Base-by-base conservation (phyloP, 2,888 invertebrate genomes). In the Sphinx pinastri region DNA sequence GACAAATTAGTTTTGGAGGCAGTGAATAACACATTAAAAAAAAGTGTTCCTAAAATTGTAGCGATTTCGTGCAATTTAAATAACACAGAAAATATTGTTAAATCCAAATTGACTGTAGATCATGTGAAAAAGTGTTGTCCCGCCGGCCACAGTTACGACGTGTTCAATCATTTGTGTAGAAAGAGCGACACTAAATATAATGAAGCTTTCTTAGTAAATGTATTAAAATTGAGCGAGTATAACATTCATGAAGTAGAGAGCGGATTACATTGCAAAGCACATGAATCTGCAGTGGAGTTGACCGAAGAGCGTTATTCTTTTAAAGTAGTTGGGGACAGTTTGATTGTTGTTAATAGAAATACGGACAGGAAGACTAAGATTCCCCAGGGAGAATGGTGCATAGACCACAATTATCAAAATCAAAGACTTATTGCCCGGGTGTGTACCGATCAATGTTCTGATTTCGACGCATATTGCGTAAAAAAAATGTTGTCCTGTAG, bases 401-500 rank as follows among this genome's bases (percentile, higher is more conserved):
- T 93, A 57, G 94, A 94, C 67, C 81, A 84, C n/a, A 84, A 88
- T 54, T 82, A 78, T 55, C 69, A 74, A 10, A 76, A 76, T 7
- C 69, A 74, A 0, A 78, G 76, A 31, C 72, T 91, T 55, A 78
- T 94, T 6, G 92, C 88, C 49, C 86, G 91, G 52, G 88, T 88
- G 13, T 94, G 94, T 75, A 83, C 90, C 6, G 75, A 74, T 13
- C 82, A 90, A 71, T 92, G 90, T 74, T 73, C 79, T 0, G 75
- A 74, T 6, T 92, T 85, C 73, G 88, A 84, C 45, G 92, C 92
- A 4, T 88, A 80, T 73, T 94, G 95, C 75, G 74, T 95, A 6
- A 91, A 89, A n/a, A 70, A 95, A 95, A 79, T 95, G 95, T 76
- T 95, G 95, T 77, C 94, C 94, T 2, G 86, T 94, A 45, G 95